These are phyloP conservation scores for Pachypanchax playfairii DNA, from an alignment of 2,113 vertebrate species.

Conservation along the genomic window DNA sequence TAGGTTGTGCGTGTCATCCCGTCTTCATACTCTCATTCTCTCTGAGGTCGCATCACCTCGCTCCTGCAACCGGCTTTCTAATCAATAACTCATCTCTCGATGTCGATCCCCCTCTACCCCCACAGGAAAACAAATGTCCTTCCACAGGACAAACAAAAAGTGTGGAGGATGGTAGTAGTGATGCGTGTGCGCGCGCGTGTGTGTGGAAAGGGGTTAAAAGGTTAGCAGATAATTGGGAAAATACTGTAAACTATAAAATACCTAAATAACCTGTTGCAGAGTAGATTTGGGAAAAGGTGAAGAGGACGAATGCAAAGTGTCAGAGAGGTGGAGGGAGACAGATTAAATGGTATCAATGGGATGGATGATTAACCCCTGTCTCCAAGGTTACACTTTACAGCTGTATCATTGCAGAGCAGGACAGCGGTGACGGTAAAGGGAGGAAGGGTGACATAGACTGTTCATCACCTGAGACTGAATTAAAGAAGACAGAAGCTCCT, in stretches of 20 bases:
- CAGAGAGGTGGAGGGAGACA: conserved; percentile 25
- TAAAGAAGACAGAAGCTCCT: conserved; percentile 58
- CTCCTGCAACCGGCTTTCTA: conserved; percentile 65
- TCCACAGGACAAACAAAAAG: conserved; percentile 77
- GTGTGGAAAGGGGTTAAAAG: conserved; percentile 4
- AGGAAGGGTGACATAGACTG: conserved; percentile 39
- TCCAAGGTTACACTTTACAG: conserved; percentile 78
- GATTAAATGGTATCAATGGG: conserved; percentile 66
- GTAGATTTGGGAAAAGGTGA: conserved; percentile 34
- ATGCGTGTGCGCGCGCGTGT: no score
- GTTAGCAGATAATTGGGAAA: conserved; percentile 35
- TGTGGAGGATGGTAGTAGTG: conserved; percentile 30
- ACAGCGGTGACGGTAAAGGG: conserved; percentile 17
- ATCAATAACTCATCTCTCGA: conserved; percentile 83
- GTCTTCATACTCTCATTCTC: conserved; percentile 36
- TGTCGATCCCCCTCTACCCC: conserved; percentile 72
- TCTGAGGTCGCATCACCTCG: conserved; percentile 29
- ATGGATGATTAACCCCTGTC: conserved; percentile 75
- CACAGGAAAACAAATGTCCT: conserved; percentile 81
- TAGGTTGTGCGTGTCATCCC: conserved; percentile 48
- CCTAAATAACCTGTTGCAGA: conserved; percentile 40
- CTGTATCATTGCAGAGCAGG: conserved; percentile 61
- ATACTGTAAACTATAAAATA: conserved; percentile 57
- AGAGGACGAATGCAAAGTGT: conserved; percentile 30
- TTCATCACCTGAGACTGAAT: conserved; percentile 56